phyloP scores from a whole-genome alignment of 2,888 invertebrate species.

The Dolichopus griseipennis region DNA sequence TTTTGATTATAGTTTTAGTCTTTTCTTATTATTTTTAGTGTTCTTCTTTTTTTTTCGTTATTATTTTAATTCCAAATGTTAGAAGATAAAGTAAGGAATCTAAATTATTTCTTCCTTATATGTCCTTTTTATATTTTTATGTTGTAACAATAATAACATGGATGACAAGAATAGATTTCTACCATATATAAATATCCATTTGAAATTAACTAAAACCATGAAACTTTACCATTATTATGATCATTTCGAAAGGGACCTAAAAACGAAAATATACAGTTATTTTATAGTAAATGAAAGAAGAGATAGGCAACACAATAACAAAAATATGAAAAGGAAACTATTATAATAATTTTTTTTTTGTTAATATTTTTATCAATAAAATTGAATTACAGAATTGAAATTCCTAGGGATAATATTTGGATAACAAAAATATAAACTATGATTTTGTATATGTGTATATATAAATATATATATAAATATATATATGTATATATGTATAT shows the following conservation, averaged over 20 bases:
- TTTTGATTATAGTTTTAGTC: no score
- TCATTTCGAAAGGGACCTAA: neutral
- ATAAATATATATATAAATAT: neutral
- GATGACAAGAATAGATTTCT: neutral
- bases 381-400: conserved; percentile 1
- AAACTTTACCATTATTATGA: neutral
- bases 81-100: neutral
- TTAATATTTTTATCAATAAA: conserved; percentile 5
- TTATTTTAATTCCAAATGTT: no score
- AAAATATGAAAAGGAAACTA: conserved; percentile 1
- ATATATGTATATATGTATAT: neutral
- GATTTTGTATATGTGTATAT: neutral
- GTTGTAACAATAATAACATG: neutral
- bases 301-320: no score
- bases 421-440: neutral
- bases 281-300: no score
- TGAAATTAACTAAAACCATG: neutral
- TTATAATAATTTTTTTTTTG: neutral
- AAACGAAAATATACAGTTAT: neutral
- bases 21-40: no score
- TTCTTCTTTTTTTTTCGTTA: no score
- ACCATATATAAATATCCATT: neutral
- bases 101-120: neutral
- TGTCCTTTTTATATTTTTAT: neutral
- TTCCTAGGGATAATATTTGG: neutral